A percentile compares a stretch with the other conserved stretches of the same genome.
Evolutionary conservation across 2,888 invertebrate species (phyloP).

Genomic region (Caenorhabditis becei): DNA sequence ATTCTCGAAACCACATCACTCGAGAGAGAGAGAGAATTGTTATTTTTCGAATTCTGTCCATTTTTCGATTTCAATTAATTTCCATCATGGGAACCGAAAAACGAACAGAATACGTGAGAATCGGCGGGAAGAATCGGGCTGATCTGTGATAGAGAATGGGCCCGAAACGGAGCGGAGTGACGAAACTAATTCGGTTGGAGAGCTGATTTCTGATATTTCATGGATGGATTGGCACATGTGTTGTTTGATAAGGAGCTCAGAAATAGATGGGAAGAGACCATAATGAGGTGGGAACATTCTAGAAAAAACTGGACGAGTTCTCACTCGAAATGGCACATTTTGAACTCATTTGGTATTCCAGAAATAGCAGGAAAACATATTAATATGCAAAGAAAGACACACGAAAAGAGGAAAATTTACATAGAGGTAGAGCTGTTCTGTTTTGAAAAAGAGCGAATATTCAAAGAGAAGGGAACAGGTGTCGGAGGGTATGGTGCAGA

Average conservation of each 20-base stretch:
- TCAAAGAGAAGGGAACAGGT: no score
- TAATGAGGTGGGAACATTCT: no score
- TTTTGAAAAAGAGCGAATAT: no score
- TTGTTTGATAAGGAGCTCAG: background rate
- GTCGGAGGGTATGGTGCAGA: no score
- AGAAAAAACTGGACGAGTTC: no score
- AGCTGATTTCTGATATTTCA: background rate
- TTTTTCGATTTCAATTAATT: background rate
- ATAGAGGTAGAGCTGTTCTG: background rate
- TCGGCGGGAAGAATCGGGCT: background rate
- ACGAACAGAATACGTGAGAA: background rate
- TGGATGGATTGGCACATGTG: background rate
- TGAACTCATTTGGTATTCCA: background rate
- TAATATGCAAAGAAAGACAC: constrained; percentile 10
- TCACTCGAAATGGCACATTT: background rate
- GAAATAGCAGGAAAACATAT: background rate
- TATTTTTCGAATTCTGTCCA: background rate
- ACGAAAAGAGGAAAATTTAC: background rate
- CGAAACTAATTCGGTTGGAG: background rate
- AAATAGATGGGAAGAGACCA: background rate
- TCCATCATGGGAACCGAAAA: background rate
- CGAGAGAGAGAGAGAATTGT: background rate
- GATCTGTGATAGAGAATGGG: background rate
- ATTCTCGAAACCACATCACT: background rate
- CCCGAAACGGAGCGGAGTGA: background rate